Percentiles rank a stretch among this genome's conserved stretches.
Conservation (phyloP, 2,113 vertebrate species). For the Malurus cyaneus region DNA sequence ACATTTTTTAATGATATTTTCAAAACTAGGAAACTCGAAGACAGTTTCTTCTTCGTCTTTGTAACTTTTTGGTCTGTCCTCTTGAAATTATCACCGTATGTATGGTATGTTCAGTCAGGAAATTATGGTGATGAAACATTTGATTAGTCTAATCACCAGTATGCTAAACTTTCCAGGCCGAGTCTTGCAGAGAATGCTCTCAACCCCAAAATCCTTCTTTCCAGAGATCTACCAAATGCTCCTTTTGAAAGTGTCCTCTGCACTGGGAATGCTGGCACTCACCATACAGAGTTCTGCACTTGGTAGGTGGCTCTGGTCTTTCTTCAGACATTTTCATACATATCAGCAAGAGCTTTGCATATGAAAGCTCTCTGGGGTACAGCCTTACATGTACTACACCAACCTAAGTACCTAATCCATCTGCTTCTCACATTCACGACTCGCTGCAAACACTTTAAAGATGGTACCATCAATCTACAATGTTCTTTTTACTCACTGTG, state of each 20-base stretch:
- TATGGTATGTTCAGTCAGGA: neutral
- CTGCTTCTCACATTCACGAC: neutral
- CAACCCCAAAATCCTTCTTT: neutral
- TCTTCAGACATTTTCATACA: neutral
- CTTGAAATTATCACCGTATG: neutral
- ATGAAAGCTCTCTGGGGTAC: neutral
- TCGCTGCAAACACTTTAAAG: neutral
- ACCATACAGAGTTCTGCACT: neutral
- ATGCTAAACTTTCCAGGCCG: neutral
- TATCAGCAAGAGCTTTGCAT: neutral
- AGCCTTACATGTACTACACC: neutral
- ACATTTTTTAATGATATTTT: neutral
- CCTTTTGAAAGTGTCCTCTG: neutral
- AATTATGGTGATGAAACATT: neutral
- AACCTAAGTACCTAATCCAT: neutral
- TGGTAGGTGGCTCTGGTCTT: neutral
- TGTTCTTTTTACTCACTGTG: neutral
- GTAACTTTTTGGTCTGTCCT: neutral
- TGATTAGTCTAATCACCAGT: neutral
- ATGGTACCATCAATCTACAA: neutral
- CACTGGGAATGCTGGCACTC: neutral
- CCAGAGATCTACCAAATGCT: neutral
- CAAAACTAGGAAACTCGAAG: neutral
- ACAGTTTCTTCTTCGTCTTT: neutral
- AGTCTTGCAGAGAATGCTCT: neutral